Percentiles rank a stretch among this genome's conserved stretches.
phyloP scores from a whole-genome alignment of 2,888 invertebrate species.

The Masnerella sp. region DNA sequence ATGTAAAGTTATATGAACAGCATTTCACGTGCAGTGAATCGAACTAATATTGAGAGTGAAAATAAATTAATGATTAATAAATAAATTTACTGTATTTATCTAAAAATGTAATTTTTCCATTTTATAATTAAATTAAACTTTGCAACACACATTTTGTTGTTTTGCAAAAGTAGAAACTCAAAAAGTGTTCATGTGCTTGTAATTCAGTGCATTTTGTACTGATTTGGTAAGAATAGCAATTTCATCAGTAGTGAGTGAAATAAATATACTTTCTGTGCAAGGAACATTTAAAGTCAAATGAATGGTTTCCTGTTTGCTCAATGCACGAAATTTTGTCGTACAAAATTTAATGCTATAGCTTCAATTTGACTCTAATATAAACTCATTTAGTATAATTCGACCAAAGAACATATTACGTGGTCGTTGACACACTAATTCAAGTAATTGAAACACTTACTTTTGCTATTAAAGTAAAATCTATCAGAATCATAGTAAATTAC shows the following conservation, averaged over 20 bases:
- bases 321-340: not conserved
- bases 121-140: too few species aligned
- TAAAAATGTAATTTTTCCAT: too few species aligned
- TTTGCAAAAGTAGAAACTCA: too few species aligned
- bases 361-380: not conserved
- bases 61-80: too few species aligned
- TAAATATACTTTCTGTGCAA: not conserved
- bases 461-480: not conserved
- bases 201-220: too few species aligned
- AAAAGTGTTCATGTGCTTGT: too few species aligned
- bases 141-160: too few species aligned
- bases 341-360: not conserved
- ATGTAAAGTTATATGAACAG: too few species aligned
- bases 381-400: not conserved
- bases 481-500: too few species aligned
- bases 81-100: too few species aligned
- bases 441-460: not conserved
- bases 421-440: conserved; percentile 1
- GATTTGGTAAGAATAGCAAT: not conserved
- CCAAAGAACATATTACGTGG: not conserved
- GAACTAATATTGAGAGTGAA: too few species aligned
- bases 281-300: not conserved
- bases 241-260: not conserved
- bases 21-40: too few species aligned
- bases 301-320: not conserved